Percentiles rank a stretch among this genome's conserved stretches.
Conservation (phyloP, 2,797 vertebrate species). For the Chelmon rostratus region DNA sequence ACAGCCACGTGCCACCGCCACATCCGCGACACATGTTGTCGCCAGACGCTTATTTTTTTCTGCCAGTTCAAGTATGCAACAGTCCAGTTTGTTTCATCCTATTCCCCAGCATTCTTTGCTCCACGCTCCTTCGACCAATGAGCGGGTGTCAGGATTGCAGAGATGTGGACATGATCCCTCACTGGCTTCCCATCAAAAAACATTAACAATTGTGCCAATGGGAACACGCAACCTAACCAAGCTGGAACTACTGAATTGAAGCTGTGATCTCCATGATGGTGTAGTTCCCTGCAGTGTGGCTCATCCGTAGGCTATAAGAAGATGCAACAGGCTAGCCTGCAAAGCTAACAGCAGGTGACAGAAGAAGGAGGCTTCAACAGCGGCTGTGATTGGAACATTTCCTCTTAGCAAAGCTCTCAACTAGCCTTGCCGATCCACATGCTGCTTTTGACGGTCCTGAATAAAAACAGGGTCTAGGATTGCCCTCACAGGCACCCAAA, state of each 20-base stretch:
- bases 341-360: not conserved
- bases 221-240: not conserved
- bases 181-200: not conserved
- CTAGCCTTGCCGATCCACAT: not conserved
- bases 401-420: not conserved
- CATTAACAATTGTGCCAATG: not conserved
- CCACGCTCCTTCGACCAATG: not conserved
- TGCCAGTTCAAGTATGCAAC: slow-evolving; percentile 18
- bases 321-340: not conserved
- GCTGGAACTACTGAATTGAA: not conserved
- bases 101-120: not conserved
- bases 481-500: not conserved
- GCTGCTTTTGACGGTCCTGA: not conserved
- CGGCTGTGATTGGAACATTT: not conserved
- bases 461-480: not conserved
- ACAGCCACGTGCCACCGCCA: not conserved
- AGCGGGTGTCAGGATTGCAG: not conserved
- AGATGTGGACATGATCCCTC: not conserved
- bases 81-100: not conserved
- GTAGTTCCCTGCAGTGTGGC: no score
- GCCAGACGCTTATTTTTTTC: slow-evolving; percentile 6
- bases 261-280: not conserved
- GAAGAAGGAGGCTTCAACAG: not conserved
- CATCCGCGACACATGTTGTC: slow-evolving; percentile 6
- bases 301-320: no score